Conservation (phyloP, 2,888 invertebrate genomes). For the Elysia crispata region DNA sequence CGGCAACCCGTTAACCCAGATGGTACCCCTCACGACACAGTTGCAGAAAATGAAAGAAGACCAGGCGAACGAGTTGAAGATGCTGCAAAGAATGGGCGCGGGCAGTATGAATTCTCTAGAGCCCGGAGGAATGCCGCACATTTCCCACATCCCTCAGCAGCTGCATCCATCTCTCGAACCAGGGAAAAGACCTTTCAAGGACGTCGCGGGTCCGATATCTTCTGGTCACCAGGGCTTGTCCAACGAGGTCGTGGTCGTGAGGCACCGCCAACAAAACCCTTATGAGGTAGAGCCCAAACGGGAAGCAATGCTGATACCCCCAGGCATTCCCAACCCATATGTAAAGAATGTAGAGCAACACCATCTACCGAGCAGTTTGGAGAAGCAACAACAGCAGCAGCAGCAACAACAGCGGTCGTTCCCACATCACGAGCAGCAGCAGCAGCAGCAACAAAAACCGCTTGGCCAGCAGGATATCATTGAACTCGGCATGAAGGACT, state of each 20-base stretch:
- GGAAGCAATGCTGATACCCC: too few relatives aligned
- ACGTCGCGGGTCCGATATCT: neutral
- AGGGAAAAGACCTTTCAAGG: slow-evolving; percentile 31
- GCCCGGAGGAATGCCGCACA: neutral
- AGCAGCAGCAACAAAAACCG: slow-evolving; percentile 30
- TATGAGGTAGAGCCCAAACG: neutral
- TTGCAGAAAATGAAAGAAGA: slow-evolving; percentile 44
- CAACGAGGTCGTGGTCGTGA: slow-evolving; percentile 41
- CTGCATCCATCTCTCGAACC: neutral
- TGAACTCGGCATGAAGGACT: slow-evolving; percentile 45
- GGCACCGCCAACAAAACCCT: slow-evolving; percentile 42
- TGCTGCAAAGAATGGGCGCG: slow-evolving; percentile 26
- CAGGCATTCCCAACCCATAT: neutral
- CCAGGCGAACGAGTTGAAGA: slow-evolving; percentile 40
- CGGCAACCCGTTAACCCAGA: slow-evolving; percentile 24
- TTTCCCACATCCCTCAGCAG: too few relatives aligned
- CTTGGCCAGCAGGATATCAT: slow-evolving; percentile 35
- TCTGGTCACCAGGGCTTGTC: slow-evolving; percentile 7
- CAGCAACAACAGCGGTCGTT: slow-evolving; percentile 31
- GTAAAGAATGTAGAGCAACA: neutral
- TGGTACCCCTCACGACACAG: slow-evolving; percentile 45
- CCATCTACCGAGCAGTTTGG: slow-evolving; percentile 10
- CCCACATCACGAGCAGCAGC: slow-evolving; percentile 35
- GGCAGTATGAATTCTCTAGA: neutral
- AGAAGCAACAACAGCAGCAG: slow-evolving; percentile 41